Percentiles rank a stretch among this genome's conserved stretches.
phyloP scores from a whole-genome alignment of 2,113 vertebrate genomes.

The Alouatta palliata region DNA sequence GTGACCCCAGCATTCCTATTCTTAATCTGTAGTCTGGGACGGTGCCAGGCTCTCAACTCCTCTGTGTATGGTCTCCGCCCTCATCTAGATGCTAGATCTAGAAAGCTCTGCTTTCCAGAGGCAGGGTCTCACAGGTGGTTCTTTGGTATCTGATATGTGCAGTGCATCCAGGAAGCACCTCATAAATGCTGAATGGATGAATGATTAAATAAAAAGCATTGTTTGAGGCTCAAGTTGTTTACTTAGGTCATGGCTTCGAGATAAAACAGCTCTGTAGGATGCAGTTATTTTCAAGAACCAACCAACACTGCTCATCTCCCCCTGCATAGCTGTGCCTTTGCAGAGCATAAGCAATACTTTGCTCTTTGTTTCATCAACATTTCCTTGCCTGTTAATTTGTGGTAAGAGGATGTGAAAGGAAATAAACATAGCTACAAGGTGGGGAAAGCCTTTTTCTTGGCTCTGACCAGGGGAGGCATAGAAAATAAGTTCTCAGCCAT shows the following conservation, averaged over 20 bases:
- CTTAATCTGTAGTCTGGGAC: not conserved
- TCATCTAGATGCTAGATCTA: not conserved
- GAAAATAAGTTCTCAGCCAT: rapidly evolving
- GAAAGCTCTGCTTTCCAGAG: not conserved
- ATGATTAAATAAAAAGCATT: not conserved
- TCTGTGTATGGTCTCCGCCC: not conserved
- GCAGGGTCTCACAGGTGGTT: too few species aligned
- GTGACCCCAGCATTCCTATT: not conserved
- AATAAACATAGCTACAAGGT: rapidly evolving
- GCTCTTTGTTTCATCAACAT: not conserved
- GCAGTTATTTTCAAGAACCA: not conserved
- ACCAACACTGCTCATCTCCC: rapidly evolving
- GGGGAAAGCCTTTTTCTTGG: not conserved
- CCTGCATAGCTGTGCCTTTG: rapidly evolving
- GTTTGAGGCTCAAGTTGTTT: not conserved
- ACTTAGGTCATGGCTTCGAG: not conserved
- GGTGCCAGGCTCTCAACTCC: rapidly evolving
- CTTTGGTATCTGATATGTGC: not conserved
- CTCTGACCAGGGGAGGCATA: rapidly evolving
- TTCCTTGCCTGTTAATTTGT: slow-evolving; percentile 41
- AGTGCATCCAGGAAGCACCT: not conserved
- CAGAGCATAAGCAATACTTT: not conserved
- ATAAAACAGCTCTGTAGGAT: not conserved
- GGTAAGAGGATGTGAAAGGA: not conserved
- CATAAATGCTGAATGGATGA: not conserved